A percentile compares a stretch with the other conserved stretches of the same genome.
Evolutionary conservation across 2,888 invertebrate species (phyloP).

Genomic region (Nineta flava): DNA sequence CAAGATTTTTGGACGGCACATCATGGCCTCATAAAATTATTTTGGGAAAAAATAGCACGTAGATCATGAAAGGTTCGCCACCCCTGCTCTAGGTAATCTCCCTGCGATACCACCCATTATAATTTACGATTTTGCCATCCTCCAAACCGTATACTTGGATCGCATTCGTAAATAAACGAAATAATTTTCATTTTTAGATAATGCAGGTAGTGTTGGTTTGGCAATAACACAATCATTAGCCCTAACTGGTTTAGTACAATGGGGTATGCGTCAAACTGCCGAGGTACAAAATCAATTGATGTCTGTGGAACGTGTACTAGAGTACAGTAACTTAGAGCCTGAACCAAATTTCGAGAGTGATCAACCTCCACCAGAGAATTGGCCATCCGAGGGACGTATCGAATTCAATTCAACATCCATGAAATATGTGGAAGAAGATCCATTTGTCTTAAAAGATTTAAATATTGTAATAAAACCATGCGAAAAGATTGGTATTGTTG

Average conservation of each 20-base stretch:
- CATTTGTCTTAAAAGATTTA: constrained; percentile 54
- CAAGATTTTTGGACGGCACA: no score
- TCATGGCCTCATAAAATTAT: no score
- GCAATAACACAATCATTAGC: constrained; percentile 48
- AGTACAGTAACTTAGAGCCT: constrained; percentile 54
- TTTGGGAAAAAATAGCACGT: no score
- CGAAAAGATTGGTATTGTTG: constrained; percentile 68
- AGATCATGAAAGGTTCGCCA: no score
- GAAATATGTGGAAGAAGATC: constrained; percentile 43
- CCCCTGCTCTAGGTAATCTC: no score
- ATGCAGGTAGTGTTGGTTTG: constrained; percentile 43
- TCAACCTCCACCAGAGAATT: constrained; percentile 38
- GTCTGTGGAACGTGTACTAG: constrained; percentile 70
- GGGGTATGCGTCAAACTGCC: constrained; percentile 73
- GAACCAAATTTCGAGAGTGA: constrained; percentile 36
- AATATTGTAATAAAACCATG: constrained; percentile 50
- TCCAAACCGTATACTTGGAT: no score
- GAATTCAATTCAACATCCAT: constrained; percentile 45
- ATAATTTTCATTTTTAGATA: constrained; percentile 9
- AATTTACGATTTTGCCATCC: no score
- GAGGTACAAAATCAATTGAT: constrained; percentile 64
- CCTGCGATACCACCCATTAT: no score
- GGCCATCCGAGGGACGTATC: constrained; percentile 53
- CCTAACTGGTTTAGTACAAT: constrained; percentile 45
- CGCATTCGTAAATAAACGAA: background rate